Conservation (phyloP, 92 coral and sea anemone genomes). For the Parazoanthus atlanticus region DNA sequence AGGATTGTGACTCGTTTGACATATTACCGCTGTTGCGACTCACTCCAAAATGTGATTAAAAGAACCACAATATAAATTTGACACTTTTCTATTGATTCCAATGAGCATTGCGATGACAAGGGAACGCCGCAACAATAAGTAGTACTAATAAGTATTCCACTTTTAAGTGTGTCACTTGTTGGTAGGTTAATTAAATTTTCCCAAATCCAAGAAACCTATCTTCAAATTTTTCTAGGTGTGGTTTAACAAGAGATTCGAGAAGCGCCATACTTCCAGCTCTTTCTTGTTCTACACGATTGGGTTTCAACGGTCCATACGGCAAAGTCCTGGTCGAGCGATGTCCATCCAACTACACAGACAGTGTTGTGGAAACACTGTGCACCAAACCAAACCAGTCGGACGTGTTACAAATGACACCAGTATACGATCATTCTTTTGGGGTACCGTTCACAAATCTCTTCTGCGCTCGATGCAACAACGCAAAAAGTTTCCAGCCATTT, state of each 20-base stretch:
- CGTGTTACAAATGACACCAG: background rate
- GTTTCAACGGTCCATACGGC: background rate
- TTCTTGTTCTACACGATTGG: background rate
- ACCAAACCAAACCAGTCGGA: background rate
- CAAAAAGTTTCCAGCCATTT: background rate
- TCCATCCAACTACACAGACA: background rate
- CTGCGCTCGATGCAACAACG: conserved; percentile 7
- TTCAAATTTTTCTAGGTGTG: background rate
- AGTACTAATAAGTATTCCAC: too few relatives aligned
- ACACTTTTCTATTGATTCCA: too few relatives aligned
- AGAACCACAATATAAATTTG: too few relatives aligned
- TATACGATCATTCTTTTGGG: background rate
- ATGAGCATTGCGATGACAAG: too few relatives aligned
- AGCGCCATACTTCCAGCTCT: background rate
- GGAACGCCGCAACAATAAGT: too few relatives aligned
- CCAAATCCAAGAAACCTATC: background rate
- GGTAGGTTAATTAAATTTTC: background rate
- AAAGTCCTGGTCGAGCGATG: background rate
- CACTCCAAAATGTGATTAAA: too few relatives aligned
- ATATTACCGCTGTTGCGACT: too few relatives aligned
- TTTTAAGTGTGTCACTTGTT: background rate
- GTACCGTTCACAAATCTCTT: background rate
- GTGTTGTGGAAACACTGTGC: background rate
- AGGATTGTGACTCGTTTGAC: too few relatives aligned
- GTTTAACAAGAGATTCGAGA: background rate